A percentile compares a stretch with the other conserved stretches of the same genome.
These are phyloP conservation scores for Gila orcuttii DNA, from an alignment of 2,113 vertebrate genomes.

Conservation along the genomic window DNA sequence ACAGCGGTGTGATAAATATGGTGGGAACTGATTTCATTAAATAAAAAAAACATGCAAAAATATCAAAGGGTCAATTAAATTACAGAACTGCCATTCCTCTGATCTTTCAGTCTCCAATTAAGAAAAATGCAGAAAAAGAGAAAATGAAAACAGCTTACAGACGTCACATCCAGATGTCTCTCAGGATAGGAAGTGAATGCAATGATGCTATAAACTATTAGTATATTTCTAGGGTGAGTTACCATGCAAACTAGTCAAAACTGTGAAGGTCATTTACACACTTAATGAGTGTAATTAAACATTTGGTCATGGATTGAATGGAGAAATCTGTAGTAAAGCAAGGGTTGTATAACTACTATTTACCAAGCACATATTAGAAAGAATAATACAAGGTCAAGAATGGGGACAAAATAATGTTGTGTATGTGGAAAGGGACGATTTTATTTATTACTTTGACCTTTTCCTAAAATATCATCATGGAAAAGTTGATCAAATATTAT, in stretches of 20 bases:
- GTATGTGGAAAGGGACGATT: neutral
- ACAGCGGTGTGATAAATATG: neutral
- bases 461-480: neutral
- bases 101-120: neutral
- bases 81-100: neutral
- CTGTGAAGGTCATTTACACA: constrained; percentile 44
- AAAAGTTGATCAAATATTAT: neutral
- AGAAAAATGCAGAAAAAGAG: neutral
- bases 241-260: neutral
- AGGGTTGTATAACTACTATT: neutral
- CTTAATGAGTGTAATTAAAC: constrained; percentile 53
- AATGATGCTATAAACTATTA: neutral
- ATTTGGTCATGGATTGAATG: constrained; percentile 22
- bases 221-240: neutral
- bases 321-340: neutral
- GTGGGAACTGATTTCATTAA: neutral
- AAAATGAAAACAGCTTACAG: neutral
- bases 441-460: neutral
- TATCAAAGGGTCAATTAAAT: neutral
- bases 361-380: neutral
- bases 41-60: neutral
- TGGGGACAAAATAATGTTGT: neutral
- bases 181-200: neutral
- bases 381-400: neutral
- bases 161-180: neutral